Evolutionary conservation across 2,888 invertebrate species (phyloP), one percentile per base, ranked within the genome.

Genomic region (Dexiosoma caninum): DNA sequence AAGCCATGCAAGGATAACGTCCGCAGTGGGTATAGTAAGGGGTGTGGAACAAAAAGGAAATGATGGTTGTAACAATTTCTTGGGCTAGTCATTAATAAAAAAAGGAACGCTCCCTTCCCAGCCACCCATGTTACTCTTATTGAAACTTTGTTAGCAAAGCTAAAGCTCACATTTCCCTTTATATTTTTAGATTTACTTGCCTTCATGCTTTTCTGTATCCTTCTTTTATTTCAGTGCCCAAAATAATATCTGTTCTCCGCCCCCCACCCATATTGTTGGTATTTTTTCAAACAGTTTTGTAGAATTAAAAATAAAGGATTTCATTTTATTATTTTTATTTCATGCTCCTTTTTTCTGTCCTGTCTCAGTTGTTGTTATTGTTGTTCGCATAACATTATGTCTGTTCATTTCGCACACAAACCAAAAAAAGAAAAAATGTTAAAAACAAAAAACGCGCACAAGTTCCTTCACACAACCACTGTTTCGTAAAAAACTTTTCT

Each of bases 1-100:
- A 49, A 67, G n/a, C 44, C 30, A 9, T 30, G 14, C 21, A n/a
- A 32, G 49, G 35, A 32, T 19, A 40, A 40, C 21, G 53, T 5
- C 44, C 10, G 37, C 44, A 32, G 12, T 49, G 12, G n/a, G 9
- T 27, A 23, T 35, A 12, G 4, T 37, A 51, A 30, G n/a, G 53
- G 69, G 19, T 30, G 44, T n/a, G 27, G 10, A 62, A 37, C 10
- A 59, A 23, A 80, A 69, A 77, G 72, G 76, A 72, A 72, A 67
- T 59, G 60, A 69, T 69, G 72, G 57, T 67, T 72, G 67, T 57
- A 57, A 21, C 46, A 62, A 37, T 81, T 81, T 71, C 80, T 81
- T 81, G 57, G 40, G 49, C 57, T 49, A 57, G 64, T 70, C 67
- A 80, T 76, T 76, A 67, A 35, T 35, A 46, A 51, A 10, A 37